Base-by-base conservation (phyloP, 2,797 vertebrate species). In the Pseudomugil tenellus region DNA sequence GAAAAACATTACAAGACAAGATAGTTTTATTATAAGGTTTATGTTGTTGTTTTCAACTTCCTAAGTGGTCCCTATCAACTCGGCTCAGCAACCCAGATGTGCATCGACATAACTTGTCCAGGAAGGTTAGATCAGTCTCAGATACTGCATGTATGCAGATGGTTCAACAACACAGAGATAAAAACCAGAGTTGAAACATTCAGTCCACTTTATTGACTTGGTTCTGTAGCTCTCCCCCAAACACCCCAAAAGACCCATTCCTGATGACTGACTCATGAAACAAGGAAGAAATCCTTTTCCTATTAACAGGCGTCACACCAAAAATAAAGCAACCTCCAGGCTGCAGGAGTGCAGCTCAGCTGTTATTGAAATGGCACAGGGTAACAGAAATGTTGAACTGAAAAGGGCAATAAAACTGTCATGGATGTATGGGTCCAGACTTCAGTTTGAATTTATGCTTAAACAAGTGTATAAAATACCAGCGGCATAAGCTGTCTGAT, bases 231-330 rank as follows among this genome's bases (percentile, higher is more conserved):
- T 56, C 66, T 63, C 28, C 37, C 67, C 68, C 69, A 68, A 71
- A 63, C 77, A 67, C 58, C 70, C 41, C 74, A 8, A 43, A 73
- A 85, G 84, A 83, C 66, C 61, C 81, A 83, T 87, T 87, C 83
- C 81, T 59, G 48, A 85, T 83, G 68, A 70, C 72, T 79, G 88
- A 91, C 81, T 89, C 85, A 86, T 75, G 28, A 52, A 28, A 26
- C 61, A 65, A 63, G 69, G 79, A 79, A 76, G 49, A 83, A 81
- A 85, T 11, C 63, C 72, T 72, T 81, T 65, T 78, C 63, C 86
- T 81, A 81, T 87, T 68, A 85, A 81, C 69, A 73, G 69, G 82
- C 58, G 58, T 32, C 74, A 77, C 74, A 77, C 78, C 57, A 49
- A 69, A 46, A 69, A 73, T 73, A 80, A 83, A 77, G 70, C 8